Base-by-base conservation (phyloP, 2,888 invertebrate genomes). In the Buathra laborator region DNA sequence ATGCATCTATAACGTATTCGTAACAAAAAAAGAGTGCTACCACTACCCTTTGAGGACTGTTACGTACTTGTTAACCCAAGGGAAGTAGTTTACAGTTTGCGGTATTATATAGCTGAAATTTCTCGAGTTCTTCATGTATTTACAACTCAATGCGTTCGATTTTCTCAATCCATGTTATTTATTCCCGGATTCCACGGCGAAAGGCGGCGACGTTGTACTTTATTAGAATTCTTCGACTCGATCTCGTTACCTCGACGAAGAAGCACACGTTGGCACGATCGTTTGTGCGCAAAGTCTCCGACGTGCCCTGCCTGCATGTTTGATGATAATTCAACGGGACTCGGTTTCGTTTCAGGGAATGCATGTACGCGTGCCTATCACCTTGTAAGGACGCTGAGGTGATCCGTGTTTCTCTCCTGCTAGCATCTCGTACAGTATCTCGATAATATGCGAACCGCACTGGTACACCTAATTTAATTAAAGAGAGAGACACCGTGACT, bases 161-260 rank as follows among this genome's bases (percentile, higher is more conserved):
- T 32, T 59, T 74, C n/a, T 62, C 68, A 7, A 19, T 70, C 16
- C 67, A 43, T 66, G 14, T 53, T 77, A 46, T 56, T 29, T 48
- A 2, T 44, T 46, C 29, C 12, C 24, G 37, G 67, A 53, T 68
- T 53, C 32, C 62, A n/a, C 56, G 83, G 75, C 75, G 80, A 84
- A 76, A 84, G 76, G 79, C 79, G 66, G 53, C 43, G 64, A 37
- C 44, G 46, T 74, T 62, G 64, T 71, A 83, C 67, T 84, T 81
- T 72, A 77, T 84, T 81, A 84, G 81, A 77, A 81, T 77, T 84
- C 81, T 70, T 66, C 70, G 68, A 56, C 46, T 19, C 66, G 81
- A 67, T 84, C 62, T 77, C 81, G 68, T 77, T 46, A 32, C 48
- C 59, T 16, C 59, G 67, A 46, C 48, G 76, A 81, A 67, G 71